Percentiles rank a stretch among this genome's conserved stretches.
These are phyloP conservation scores for Muscicapa striata DNA, from an alignment of 2,797 vertebrate genomes.

Conservation along the genomic window DNA sequence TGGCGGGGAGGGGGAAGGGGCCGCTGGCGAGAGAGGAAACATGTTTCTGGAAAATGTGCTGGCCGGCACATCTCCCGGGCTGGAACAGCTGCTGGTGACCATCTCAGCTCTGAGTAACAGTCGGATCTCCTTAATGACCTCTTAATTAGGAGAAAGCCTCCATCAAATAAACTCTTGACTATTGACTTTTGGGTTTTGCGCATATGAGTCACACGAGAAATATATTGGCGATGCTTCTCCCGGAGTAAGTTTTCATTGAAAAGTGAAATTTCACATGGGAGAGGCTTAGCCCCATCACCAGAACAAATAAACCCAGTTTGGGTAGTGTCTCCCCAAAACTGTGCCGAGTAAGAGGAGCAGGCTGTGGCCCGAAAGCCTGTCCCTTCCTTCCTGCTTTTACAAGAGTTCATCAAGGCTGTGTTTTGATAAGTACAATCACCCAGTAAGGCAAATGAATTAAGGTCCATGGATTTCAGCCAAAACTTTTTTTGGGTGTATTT, in stretches of 20 bases:
- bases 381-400: not conserved
- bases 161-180: conserved; percentile 69
- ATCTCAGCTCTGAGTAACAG: conserved; percentile 54
- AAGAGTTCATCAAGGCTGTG: not conserved
- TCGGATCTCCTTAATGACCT: conserved; percentile 50
- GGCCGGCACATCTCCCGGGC: conserved; percentile 49
- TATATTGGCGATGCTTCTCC: conserved; percentile 58
- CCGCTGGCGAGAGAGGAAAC: conserved; percentile 34
- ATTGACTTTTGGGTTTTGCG: conserved; percentile 71
- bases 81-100: conserved; percentile 24
- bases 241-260: conserved; percentile 63
- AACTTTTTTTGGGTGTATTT: conserved; percentile 33
- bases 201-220: conserved; percentile 72
- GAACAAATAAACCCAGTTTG: conserved; percentile 30
- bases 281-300: conserved; percentile 2
- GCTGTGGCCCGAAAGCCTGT: not conserved
- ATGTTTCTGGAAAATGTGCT: conserved; percentile 65
- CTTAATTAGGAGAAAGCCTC: conserved; percentile 69
- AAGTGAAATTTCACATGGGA: conserved; percentile 70
- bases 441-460: conserved; percentile 14
- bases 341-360: not conserved
- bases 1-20: conserved; percentile 59
- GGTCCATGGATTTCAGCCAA: not conserved
- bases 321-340: not conserved
- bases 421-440: conserved; percentile 23